Base-by-base conservation (phyloP, 2,113 vertebrate species). In the Acanthisitta chloris region DNA sequence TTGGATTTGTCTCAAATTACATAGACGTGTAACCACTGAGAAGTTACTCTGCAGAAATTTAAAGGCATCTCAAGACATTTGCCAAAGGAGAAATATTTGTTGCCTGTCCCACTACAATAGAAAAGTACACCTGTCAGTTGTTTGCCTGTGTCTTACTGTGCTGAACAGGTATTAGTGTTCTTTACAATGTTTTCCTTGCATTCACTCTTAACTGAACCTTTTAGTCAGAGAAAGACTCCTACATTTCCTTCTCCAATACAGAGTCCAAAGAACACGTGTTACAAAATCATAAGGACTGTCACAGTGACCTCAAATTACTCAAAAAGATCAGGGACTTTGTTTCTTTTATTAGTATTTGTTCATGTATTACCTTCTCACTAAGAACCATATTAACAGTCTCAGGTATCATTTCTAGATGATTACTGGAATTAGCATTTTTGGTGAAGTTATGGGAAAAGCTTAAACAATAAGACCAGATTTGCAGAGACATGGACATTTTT, bases 241-340 rank as follows among this genome's bases (percentile, higher is more conserved):
- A 3, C 6, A 10, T 46, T 77, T 70, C n/a, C 29, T 64, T 17
- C 33, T 57, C 24, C 8, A 28, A 10, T 18, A 43, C 18, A 61
- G 40, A 52, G 40, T 31, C 43, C 43, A 42, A 46, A 40, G 28
- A 71, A 40, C 20, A 40, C 28, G 58, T 26, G 23, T 45, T 49
- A 77, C 24, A 81, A 62, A 55, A 80, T 38, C 42, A 4, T 45
- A 70, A 62, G 12, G n/a, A 71, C 28, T 28, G 13, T 42, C 29
- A 71, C 8, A 52, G 57, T 65, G n/a, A 78, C 57, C 28, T 19
- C 17, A 43, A 70, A 65, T 52, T 28, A 65, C 51, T 71, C 17
- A 46, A 45, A 49, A 52, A 64, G 7, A 21, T 7, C 1, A 0
- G 11, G 28, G 4, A 1, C 11, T 57, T 57, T 24, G 6, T 45